phyloP scores from a whole-genome alignment of 2,888 invertebrate species.

The Phortica magna region DNA sequence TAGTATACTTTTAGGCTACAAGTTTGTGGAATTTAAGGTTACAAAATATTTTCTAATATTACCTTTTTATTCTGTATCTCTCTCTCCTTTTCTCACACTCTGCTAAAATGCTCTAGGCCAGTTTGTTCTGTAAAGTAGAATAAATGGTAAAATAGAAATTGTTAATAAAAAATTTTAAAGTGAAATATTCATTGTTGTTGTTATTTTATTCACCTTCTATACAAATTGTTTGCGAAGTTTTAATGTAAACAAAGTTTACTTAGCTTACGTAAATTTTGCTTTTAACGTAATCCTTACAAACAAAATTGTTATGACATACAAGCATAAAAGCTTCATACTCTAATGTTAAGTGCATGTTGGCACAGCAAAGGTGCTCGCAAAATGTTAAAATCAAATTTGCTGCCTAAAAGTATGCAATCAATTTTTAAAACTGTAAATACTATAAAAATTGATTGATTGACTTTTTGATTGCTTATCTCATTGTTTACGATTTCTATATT shows the following conservation, averaged over 20 bases:
- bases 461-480: no score
- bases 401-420: no score
- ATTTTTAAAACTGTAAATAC: no score
- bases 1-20: not conserved
- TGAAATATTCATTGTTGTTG: not conserved
- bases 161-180: not conserved
- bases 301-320: not conserved
- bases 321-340: not conserved
- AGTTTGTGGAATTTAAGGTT: not conserved
- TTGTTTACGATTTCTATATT: no score
- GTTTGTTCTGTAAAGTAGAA: not conserved
- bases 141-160: not conserved
- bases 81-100: not conserved
- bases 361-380: not conserved
- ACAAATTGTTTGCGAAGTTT: not conserved
- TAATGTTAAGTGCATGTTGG: no score
- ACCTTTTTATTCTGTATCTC: not conserved
- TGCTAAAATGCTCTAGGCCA: not conserved
- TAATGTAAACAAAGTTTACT: not conserved
- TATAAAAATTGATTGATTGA: no score
- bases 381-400: no score
- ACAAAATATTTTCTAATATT: conserved; percentile 9
- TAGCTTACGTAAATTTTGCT: not conserved
- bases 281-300: not conserved
- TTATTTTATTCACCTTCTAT: no score